Evolutionary conservation across 1,140 invertebrate genomes (phyloP), one percentile per base, ranked within the genome.

Genomic region (Mya arenaria): DNA sequence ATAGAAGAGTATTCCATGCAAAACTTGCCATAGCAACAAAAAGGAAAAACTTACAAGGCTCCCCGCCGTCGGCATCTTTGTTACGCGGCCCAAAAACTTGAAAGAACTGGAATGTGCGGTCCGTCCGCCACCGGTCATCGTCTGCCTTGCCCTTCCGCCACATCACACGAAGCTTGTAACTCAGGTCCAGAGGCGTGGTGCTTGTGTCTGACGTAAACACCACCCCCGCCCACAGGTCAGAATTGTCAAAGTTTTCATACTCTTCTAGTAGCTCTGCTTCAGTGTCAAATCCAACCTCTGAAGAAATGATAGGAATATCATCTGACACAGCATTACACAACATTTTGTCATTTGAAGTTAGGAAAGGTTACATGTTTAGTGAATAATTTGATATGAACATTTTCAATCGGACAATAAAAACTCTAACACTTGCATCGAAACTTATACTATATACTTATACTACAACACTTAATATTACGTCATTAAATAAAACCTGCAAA

Each of bases 51-150:
- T 89, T 91, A 96, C 95, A 94, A 89, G 95, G 95, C 86, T 90
- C 92, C 85, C 95, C 95, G n/a, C 95, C 95, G 25, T 32, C 71
- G 10, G n/a, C 25, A 0, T 56, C 17, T n/a, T 94, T 87, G 66
- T 94, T 93, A 80, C 96, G 91, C 2, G 95, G 95, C 4, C 95
- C 95, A 10, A 95, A 93, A 19, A 93, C 90, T 85, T 95, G 95
- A 88, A 95, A 96, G 13, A 95, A 83, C 3, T 95, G 95, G 90
- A 94, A 96, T 15, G 95, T 87, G 6, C 95, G 89, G 84, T 95
- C 94, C 0, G 96, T 96, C 68, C 93, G 91, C 95, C 96, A 96
- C 69, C 55, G 58, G n/a, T 87, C 84, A 0, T 66, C 44, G 28
- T 80, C 68, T 23, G 81, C 68, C 17, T 56, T 23, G 1, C 68